These are phyloP conservation scores for Marasmarcha lunaedactyla DNA, from an alignment of 2,888 invertebrate genomes.

Conservation along the genomic window DNA sequence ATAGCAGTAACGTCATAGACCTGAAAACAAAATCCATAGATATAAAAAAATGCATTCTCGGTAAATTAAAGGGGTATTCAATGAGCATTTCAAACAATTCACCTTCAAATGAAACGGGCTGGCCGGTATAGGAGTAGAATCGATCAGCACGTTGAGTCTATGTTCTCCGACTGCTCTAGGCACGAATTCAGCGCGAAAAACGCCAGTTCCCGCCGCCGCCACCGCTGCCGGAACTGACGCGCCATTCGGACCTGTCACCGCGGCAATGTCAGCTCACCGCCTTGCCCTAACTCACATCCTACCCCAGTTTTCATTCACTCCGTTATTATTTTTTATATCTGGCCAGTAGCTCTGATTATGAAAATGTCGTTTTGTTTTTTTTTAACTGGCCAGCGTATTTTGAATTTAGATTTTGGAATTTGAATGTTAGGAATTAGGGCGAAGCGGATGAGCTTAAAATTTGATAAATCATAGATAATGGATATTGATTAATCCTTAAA, in stretches of 20 bases:
- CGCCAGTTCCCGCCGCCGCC: slow-evolving; percentile 83
- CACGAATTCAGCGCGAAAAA: slow-evolving; percentile 91
- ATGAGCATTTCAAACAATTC: no score
- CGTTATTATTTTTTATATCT: not conserved
- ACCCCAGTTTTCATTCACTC: slow-evolving; percentile 5
- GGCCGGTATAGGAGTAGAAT: slow-evolving; percentile 85
- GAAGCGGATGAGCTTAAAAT: slow-evolving; percentile 58
- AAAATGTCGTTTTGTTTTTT: not conserved
- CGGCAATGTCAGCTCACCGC: slow-evolving; percentile 24
- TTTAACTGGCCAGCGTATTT: not conserved
- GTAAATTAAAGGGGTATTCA: no score
- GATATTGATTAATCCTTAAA: slow-evolving; percentile 26
- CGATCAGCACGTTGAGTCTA: slow-evolving; percentile 87
- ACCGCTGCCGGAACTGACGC: slow-evolving; percentile 92
- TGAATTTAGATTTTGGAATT: slow-evolving; percentile 3
- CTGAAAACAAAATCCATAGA: slow-evolving; percentile 26
- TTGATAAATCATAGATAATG: slow-evolving; percentile 22
- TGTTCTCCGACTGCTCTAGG: slow-evolving; percentile 94
- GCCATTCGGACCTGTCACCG: slow-evolving; percentile 85
- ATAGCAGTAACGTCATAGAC: slow-evolving; percentile 95
- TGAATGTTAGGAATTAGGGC: slow-evolving; percentile 61
- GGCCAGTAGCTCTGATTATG: no score
- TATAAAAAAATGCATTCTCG: no score
- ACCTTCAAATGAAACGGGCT: slow-evolving; percentile 94
- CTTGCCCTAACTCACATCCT: slow-evolving; percentile 36